These are phyloP conservation scores for Lithophane socia DNA, from an alignment of 2,888 invertebrate genomes.

Conservation along the genomic window DNA sequence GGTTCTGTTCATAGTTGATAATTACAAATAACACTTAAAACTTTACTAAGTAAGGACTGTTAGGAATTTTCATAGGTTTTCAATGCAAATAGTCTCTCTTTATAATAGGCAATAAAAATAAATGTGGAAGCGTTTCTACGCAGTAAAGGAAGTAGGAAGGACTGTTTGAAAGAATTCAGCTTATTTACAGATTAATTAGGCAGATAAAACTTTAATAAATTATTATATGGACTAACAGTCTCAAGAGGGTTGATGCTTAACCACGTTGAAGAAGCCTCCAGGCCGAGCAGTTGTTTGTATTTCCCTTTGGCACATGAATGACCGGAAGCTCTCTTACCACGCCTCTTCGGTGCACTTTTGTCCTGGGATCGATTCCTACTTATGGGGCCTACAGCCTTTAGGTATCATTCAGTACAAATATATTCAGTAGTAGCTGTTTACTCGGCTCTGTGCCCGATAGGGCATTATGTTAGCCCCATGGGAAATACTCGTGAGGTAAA, in stretches of 20 bases:
- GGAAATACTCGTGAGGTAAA: not conserved
- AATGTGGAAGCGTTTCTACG: constrained; percentile 34
- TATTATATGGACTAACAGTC: not conserved
- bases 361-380: not conserved
- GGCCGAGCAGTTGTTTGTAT: not conserved
- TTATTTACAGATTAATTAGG: not conserved
- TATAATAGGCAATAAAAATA: constrained; percentile 39
- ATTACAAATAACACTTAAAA: constrained; percentile 60
- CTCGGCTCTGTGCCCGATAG: not conserved
- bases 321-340: not conserved
- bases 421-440: not conserved
- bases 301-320: not conserved
- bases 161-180: not conserved
- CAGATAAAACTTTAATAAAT: not conserved
- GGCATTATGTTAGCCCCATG: not conserved
- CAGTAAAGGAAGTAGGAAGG: not conserved
- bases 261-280: not conserved
- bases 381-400: too few species aligned
- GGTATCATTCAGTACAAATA: not conserved
- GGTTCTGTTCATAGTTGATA: constrained; percentile 33
- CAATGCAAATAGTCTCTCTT: constrained; percentile 47
- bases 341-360: not conserved
- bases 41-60: constrained; percentile 7
- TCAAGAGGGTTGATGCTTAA: not conserved
- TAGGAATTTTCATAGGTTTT: constrained; percentile 25